Conservation (phyloP, 92 coral and sea anemone genomes). For the Palythoa grandis region DNA sequence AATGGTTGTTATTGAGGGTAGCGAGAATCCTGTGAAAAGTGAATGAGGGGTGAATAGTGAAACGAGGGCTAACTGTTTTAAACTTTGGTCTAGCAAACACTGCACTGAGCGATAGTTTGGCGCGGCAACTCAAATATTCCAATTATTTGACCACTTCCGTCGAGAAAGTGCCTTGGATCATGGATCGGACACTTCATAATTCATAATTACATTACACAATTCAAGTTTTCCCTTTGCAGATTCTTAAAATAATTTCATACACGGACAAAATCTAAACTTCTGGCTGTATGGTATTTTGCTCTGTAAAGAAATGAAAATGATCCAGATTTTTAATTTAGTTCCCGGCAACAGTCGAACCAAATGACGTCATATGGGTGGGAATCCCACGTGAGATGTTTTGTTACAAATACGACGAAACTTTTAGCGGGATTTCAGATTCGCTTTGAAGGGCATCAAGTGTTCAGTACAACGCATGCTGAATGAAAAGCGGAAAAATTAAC, state of each 20-base stretch:
- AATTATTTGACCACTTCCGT: constrained; percentile 24
- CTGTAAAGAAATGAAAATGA: neutral
- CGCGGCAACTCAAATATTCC: constrained; percentile 1
- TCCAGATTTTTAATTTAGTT: neutral
- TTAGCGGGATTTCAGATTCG: neutral
- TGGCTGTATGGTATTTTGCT: neutral
- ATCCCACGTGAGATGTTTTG: neutral
- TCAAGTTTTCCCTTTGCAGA: neutral
- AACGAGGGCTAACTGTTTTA: neutral
- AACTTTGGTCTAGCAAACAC: neutral
- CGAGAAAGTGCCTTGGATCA: neutral
- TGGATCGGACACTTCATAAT: neutral
- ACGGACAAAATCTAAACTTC: neutral
- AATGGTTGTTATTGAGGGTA: neutral
- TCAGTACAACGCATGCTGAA: neutral
- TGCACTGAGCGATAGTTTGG: neutral
- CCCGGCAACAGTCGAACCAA: neutral
- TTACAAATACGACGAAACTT: neutral
- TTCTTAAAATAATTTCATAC: neutral
- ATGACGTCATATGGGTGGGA: neutral
- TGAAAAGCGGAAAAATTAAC: constrained; percentile 9
- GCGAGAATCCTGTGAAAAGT: neutral
- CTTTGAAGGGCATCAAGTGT: neutral
- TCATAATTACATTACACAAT: neutral
- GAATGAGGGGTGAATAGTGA: neutral